Conservation (phyloP, 1,140 invertebrate species). For the Euborellia annulipes region DNA sequence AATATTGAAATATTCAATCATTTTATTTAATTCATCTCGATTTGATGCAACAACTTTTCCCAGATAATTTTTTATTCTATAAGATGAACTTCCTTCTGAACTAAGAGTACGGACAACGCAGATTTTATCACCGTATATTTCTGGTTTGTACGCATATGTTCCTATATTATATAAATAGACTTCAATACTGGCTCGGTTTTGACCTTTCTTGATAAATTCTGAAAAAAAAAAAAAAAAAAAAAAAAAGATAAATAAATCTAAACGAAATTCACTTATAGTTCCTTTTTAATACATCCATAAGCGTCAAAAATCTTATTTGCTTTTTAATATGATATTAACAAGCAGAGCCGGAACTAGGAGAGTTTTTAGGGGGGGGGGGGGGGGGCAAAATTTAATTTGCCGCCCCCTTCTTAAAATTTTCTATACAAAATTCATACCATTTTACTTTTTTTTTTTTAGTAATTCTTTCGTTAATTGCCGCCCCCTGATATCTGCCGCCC, state of each 20-base stretch:
- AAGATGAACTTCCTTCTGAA: conserved; percentile 38
- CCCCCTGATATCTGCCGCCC: too few relatives aligned
- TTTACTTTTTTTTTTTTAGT: too few relatives aligned
- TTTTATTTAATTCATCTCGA: conserved; percentile 43
- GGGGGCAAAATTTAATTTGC: too few relatives aligned
- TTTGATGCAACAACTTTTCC: conserved; percentile 4
- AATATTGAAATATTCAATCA: conserved; percentile 62
- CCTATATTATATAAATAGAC: conserved; percentile 62
- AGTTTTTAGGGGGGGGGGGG: too few relatives aligned
- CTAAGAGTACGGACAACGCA: conserved; percentile 54
- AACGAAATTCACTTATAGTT: too few relatives aligned
- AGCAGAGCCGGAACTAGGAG: neutral
- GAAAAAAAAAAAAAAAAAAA: neutral
- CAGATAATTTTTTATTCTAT: conserved; percentile 23
- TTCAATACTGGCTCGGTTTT: conserved; percentile 43
- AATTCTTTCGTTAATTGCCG: too few relatives aligned
- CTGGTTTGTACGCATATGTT: conserved; percentile 45
- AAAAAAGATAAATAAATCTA: too few relatives aligned
- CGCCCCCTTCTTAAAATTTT: too few relatives aligned
- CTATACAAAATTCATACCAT: too few relatives aligned
- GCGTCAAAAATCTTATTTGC: too few relatives aligned
- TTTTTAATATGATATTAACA: conserved; percentile 6
- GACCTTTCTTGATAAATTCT: conserved; percentile 59
- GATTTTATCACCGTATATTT: conserved; percentile 61
- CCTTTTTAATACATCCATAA: too few relatives aligned